Evolutionary conservation across 2,888 invertebrate genomes (phyloP).

Genomic region (Caenorhabditis japonica): DNA sequence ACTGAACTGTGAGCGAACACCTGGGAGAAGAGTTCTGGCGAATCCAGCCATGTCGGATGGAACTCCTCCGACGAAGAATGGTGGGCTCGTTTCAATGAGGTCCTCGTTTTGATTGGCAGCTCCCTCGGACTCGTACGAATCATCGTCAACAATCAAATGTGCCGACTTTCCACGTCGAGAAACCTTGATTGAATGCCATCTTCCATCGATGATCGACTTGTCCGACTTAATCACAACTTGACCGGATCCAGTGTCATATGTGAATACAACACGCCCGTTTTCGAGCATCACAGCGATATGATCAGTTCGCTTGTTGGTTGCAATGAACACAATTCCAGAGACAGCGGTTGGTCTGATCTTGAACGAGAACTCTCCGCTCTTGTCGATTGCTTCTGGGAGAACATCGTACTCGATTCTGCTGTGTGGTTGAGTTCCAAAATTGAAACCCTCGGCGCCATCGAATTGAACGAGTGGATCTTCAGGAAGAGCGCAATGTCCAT

Average conservation of each 20-base stretch:
- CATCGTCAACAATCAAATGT: conserved; percentile 78
- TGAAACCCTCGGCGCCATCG: conserved; percentile 74
- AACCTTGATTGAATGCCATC: conserved; percentile 75
- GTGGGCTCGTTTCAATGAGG: conserved; percentile 75
- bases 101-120: conserved; percentile 68
- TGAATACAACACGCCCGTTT: conserved; percentile 87
- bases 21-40: conserved; percentile 59
- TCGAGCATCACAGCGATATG: conserved; percentile 89
- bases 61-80: conserved; percentile 79
- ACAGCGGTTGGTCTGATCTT: conserved; percentile 85
- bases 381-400: conserved; percentile 72
- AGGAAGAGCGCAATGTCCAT: conserved; percentile 69
- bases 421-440: conserved; percentile 77
- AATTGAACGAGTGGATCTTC: conserved; percentile 61
- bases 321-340: conserved; percentile 88
- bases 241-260: conserved; percentile 87
- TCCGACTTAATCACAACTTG: conserved; percentile 58
- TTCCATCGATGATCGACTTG: conserved; percentile 69
- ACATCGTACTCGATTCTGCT: conserved; percentile 77
- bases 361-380: conserved; percentile 83
- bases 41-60: conserved; percentile 62
- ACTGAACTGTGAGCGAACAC: conserved; percentile 75
- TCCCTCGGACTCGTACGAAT: conserved; percentile 61
- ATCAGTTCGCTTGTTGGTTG: conserved; percentile 82
- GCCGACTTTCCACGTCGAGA: conserved; percentile 70